Percentiles rank a stretch among this genome's conserved stretches.
Evolutionary conservation across 2,113 vertebrate species (phyloP).

Genomic region (Syrrhaptes paradoxus): DNA sequence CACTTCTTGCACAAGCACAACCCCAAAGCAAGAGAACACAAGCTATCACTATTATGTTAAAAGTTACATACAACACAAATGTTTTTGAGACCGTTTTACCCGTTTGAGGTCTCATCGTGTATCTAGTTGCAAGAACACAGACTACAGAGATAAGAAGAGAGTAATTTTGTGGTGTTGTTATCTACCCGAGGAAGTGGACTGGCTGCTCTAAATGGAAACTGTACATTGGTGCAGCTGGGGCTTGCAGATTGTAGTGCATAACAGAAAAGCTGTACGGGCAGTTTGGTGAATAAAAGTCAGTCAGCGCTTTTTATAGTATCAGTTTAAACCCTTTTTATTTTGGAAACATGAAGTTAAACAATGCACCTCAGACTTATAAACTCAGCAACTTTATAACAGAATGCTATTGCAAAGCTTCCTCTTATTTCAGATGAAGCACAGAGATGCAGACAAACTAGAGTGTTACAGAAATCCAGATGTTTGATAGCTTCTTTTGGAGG

Average conservation of each 20-base stretch:
- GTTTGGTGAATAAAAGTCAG: conserved; percentile 12
- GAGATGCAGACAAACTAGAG: background rate
- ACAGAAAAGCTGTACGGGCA: conserved; percentile 64
- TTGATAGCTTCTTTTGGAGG: background rate
- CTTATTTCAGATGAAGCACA: background rate
- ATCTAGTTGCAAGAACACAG: background rate
- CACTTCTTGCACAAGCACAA: background rate
- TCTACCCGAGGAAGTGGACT: background rate
- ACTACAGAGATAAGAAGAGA: background rate
- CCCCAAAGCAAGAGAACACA: background rate
- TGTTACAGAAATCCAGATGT: background rate
- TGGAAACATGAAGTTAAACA: conserved; percentile 56
- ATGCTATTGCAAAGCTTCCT: conserved; percentile 32
- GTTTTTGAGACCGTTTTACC: background rate
- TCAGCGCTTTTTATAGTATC: conserved; percentile 54
- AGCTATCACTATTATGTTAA: background rate
- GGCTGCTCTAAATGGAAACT: background rate
- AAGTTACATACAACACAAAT: background rate
- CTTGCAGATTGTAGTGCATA: background rate
- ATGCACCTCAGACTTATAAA: conserved; percentile 34
- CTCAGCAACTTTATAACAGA: conserved; percentile 59
- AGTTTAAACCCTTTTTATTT: conserved; percentile 65
- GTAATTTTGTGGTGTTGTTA: background rate
- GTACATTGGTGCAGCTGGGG: background rate
- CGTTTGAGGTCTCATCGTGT: background rate